Conservation (phyloP, 1,140 invertebrate species). For the Augochlora pura region DNA sequence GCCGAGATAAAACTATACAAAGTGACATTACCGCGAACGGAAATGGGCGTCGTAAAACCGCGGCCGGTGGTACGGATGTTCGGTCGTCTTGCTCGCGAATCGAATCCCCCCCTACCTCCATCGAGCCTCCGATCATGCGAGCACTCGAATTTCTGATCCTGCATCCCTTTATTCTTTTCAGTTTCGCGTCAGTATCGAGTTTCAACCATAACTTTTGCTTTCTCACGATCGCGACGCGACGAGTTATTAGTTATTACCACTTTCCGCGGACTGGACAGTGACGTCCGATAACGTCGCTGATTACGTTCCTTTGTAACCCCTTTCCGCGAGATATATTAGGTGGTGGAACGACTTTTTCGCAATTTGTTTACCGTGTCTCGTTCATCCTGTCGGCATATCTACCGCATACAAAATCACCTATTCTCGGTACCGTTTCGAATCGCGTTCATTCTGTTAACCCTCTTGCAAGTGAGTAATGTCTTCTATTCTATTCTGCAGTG, state of each 20-base stretch:
- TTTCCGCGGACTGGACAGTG: constrained; percentile 16
- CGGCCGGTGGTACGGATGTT: constrained; percentile 31
- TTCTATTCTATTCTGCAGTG: too few species aligned
- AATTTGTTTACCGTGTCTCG: too few species aligned
- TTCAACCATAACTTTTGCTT: neutral
- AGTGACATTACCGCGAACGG: constrained; percentile 55
- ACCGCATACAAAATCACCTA: too few species aligned
- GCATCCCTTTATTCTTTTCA: neutral
- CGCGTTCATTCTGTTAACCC: too few species aligned
- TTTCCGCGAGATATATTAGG: too few species aligned
- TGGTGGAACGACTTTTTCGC: too few species aligned
- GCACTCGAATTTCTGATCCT: too few species aligned
- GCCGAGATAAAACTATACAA: constrained; percentile 58
- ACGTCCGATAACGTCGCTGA: neutral
- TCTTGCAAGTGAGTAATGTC: too few species aligned
- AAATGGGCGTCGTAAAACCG: constrained; percentile 55
- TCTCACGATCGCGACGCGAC: constrained; percentile 41
- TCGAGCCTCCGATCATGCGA: too few species aligned
- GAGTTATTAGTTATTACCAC: constrained; percentile 20
- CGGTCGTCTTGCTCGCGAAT: constrained; percentile 33
- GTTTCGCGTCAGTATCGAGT: neutral
- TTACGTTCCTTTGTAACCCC: neutral
- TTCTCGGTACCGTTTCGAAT: too few species aligned
- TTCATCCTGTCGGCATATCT: too few species aligned
- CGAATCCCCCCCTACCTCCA: neutral